Conservation (phyloP, 2,888 invertebrate genomes). For the Andrena trimmerana region DNA sequence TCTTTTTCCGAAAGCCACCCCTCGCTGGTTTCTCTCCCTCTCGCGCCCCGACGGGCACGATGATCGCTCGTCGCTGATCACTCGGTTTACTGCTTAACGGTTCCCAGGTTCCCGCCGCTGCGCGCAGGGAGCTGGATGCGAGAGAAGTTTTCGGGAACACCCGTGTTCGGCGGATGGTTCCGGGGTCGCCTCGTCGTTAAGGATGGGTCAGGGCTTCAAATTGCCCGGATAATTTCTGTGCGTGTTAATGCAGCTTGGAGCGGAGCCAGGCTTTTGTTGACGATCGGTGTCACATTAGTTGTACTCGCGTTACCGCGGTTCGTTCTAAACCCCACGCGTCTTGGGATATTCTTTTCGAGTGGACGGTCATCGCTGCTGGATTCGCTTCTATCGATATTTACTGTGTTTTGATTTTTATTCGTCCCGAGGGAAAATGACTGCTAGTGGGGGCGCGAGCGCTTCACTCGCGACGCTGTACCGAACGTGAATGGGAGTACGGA, state of each 20-base stretch:
- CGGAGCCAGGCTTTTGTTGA: constrained; percentile 64
- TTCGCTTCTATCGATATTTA: too few species aligned
- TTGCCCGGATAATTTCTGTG: constrained; percentile 61
- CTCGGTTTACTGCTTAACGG: constrained; percentile 21
- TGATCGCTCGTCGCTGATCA: background rate
- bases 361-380: background rate
- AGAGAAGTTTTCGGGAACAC: constrained; percentile 12
- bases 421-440: too few species aligned
- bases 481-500: background rate
- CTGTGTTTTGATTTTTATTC: too few species aligned
- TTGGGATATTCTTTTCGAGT: background rate
- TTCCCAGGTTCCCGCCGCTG: constrained; percentile 8
- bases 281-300: constrained; percentile 63
- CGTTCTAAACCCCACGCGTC: constrained; percentile 12
- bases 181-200: constrained; percentile 48
- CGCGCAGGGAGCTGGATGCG: background rate
- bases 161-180: background rate
- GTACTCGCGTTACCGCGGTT: constrained; percentile 44
- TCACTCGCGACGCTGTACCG: too few species aligned
- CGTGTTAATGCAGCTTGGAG: constrained; percentile 61
- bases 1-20: constrained; percentile 10
- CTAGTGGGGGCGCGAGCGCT: too few species aligned
- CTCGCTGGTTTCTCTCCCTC: constrained; percentile 8
- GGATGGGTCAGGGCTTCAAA: constrained; percentile 57
- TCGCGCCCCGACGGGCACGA: background rate